These are phyloP conservation scores for Crioceris asparagi DNA, from an alignment of 2,888 invertebrate genomes.

Conservation along the genomic window DNA sequence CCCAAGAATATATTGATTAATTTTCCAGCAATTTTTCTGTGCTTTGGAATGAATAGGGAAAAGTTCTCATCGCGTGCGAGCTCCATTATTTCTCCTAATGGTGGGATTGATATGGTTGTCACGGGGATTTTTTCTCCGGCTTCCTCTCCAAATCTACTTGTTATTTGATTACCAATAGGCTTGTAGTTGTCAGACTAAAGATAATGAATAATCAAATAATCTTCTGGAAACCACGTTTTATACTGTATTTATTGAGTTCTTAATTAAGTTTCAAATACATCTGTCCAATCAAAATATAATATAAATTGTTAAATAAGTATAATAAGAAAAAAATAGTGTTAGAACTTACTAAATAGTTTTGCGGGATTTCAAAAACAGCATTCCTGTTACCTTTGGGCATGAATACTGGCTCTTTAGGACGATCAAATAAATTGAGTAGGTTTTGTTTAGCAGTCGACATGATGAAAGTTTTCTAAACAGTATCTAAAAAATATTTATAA, in stretches of 20 bases:
- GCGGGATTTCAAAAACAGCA: conserved; percentile 49
- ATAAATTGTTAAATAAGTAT: no score
- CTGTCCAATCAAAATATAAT: no score
- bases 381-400: conserved; percentile 61
- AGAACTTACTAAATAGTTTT: conserved; percentile 17
- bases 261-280: no score
- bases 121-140: conserved; percentile 45
- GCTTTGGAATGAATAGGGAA: conserved; percentile 62
- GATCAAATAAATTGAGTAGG: conserved; percentile 58
- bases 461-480: not conserved
- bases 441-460: conserved; percentile 37
- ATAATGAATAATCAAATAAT: no score
- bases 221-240: no score
- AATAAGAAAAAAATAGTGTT: not conserved
- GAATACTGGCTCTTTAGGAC: conserved; percentile 67
- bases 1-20: conserved; percentile 61
- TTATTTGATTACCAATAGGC: conserved; percentile 46
- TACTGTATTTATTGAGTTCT: no score
- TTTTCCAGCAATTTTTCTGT: conserved; percentile 58
- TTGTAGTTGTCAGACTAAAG: conserved; percentile 45
- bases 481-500: no score
- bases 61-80: conserved; percentile 55
- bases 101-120: conserved; percentile 43
- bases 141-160: conserved; percentile 47
- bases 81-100: conserved; percentile 45